Percentiles rank a stretch among this genome's conserved stretches.
phyloP scores from a whole-genome alignment of 1,140 invertebrate species.

The Pseudomyrmex concolor region DNA sequence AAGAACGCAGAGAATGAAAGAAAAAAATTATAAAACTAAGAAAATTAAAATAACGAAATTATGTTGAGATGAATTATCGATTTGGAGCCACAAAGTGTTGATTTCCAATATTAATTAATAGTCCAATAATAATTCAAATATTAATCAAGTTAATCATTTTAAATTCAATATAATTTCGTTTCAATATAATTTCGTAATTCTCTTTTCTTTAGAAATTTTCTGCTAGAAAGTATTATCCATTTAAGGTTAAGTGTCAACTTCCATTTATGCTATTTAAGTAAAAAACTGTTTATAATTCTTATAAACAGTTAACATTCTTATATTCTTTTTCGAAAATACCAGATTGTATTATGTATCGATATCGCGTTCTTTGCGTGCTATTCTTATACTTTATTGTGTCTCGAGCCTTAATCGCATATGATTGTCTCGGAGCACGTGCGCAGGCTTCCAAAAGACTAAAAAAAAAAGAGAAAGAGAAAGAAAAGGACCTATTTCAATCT shows the following conservation, averaged over 20 bases:
- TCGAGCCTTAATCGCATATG: slow-evolving; percentile 29
- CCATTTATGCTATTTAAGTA: too few species aligned
- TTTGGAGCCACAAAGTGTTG: not conserved
- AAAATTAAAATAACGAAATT: not conserved
- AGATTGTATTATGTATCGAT: not conserved
- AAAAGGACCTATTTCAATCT: slow-evolving; percentile 32
- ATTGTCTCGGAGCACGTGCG: slow-evolving; percentile 34
- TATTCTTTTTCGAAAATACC: too few species aligned
- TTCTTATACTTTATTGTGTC: slow-evolving; percentile 22
- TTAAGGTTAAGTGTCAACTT: too few species aligned
- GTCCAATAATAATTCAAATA: too few species aligned
- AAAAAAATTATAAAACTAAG: not conserved
- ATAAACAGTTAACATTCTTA: too few species aligned
- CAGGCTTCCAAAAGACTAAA: slow-evolving; percentile 3
- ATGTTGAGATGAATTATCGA: slow-evolving; percentile 1
- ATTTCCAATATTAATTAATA: too few species aligned
- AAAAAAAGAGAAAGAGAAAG: not conserved
- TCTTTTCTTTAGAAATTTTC: not conserved
- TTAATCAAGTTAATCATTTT: slow-evolving; percentile 17
- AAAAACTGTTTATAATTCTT: too few species aligned
- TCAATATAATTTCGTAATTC: not conserved
- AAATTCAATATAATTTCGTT: not conserved
- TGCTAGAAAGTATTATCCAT: too few species aligned
- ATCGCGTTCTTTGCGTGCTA: not conserved
- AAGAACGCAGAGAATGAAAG: not conserved